A percentile compares a stretch with the other conserved stretches of the same genome.
phyloP scores from a whole-genome alignment of 1,140 invertebrate genomes.

The Acyrthosiphon pisum region DNA sequence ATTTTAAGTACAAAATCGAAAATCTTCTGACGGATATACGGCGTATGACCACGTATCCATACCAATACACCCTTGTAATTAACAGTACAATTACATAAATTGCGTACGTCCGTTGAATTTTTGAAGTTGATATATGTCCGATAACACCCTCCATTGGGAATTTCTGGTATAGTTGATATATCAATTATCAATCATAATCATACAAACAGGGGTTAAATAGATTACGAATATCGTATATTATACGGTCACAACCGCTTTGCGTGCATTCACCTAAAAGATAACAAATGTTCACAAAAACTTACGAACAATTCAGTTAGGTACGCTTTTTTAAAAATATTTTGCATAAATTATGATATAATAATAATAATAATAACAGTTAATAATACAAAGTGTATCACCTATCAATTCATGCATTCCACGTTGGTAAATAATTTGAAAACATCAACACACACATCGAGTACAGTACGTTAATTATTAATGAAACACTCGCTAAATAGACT shows the following conservation, averaged over 20 bases:
- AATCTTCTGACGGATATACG: too few relatives aligned
- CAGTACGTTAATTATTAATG: too few relatives aligned
- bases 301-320: neutral
- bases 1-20: too few relatives aligned
- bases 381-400: neutral
- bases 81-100: neutral
- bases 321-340: neutral
- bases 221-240: neutral
- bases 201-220: neutral
- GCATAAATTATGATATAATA: too few relatives aligned
- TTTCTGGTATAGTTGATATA: neutral
- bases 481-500: too few relatives aligned
- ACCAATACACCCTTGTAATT: too few relatives aligned
- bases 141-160: neutral
- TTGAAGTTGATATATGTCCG: neutral
- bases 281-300: neutral
- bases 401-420: too few relatives aligned
- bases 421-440: too few relatives aligned
- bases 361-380: neutral
- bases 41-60: too few relatives aligned
- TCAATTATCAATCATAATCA: neutral
- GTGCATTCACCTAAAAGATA: neutral
- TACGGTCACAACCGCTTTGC: neutral
- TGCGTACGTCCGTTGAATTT: neutral
- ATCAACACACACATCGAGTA: too few relatives aligned